Conservation (phyloP, 1,140 invertebrate species). For the Cephus cinctus region DNA sequence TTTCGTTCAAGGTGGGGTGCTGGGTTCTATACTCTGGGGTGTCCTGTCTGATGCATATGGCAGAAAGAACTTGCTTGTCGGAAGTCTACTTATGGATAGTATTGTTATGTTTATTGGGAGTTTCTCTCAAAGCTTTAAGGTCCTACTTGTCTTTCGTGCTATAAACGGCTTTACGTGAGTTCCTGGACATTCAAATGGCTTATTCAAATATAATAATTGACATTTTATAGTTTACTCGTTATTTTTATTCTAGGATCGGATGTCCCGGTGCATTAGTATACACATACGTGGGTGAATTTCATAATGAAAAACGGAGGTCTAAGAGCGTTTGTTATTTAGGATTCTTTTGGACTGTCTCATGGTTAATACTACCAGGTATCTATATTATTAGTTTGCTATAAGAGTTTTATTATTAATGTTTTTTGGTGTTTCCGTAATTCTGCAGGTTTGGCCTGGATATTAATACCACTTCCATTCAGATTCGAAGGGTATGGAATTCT, state of each 20-base stretch:
- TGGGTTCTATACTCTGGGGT: conserved; percentile 65
- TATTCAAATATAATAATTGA: too few species aligned
- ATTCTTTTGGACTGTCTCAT: conserved; percentile 63
- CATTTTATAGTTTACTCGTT: conserved; percentile 1
- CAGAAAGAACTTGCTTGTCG: conserved; percentile 60
- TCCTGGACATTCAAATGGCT: background rate
- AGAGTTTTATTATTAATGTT: too few species aligned
- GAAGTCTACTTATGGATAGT: conserved; percentile 65
- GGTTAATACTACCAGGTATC: conserved; percentile 63
- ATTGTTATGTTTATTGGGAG: conserved; percentile 54
- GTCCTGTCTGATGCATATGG: conserved; percentile 67
- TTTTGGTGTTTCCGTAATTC: too few species aligned
- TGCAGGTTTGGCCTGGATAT: conserved; percentile 64
- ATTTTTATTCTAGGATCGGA: conserved; percentile 42
- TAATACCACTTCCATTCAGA: conserved; percentile 60
- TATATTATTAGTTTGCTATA: background rate
- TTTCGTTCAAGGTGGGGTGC: conserved; percentile 57
- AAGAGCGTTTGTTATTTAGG: conserved; percentile 62
- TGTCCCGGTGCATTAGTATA: conserved; percentile 66
- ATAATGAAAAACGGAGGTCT: conserved; percentile 57
- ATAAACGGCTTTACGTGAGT: conserved; percentile 62
- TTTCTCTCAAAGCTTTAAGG: conserved; percentile 53
- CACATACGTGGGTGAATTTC: conserved; percentile 65
- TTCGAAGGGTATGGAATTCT: conserved; percentile 47
- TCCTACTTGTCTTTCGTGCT: conserved; percentile 56